Base-by-base conservation (phyloP, 2,113 vertebrate genomes). In the Pleuronectes platessa region DNA sequence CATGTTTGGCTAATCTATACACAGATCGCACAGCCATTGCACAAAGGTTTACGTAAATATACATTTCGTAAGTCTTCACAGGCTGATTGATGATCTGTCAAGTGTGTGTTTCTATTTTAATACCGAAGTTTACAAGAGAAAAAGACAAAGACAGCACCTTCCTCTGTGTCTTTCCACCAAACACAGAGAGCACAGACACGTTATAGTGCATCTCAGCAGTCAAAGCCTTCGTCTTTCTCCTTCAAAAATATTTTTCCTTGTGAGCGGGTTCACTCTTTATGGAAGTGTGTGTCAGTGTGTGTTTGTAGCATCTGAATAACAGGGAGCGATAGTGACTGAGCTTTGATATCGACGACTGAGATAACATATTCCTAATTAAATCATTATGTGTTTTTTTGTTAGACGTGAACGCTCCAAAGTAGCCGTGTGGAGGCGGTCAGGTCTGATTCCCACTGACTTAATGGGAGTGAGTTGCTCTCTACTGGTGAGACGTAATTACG, bases 381-480 rank as follows among this genome's bases (percentile, higher is more conserved):
- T 63, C 20, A 53, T 51, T 20, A 42, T 55, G 11, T 35, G n/a
- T 26, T 73, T 59, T 40, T 58, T 73, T 47, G 47, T 58, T 42
- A 47, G 45, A 54, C 26, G 15, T 3, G 2, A 74, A 70, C 21
- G 14, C 55, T 71, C 37, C 35, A 67, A 63, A 70, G 37, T 71
- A 58, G 6, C 7, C 12, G 2, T 8, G 73, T 67, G 18, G 27
- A 64, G 58, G 31, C 56, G 35, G 15, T 49, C 20, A 47, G 51
- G 63, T 77, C 54, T 76, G 78, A 61, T 71, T 83, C 35, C 58
- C 55, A 61, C 74, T 83, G 65, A 74, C 24, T 78, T 76, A 70
- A 76, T 45, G 40, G 61, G 23, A 64, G 62, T 40, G 54, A 42
- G 71, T 81, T 83, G 68, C 59, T 63, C 74, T 65, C 70, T 35